Percentiles rank a stretch among this genome's conserved stretches.
Evolutionary conservation across 92 coral and sea anemone genomes (phyloP).

Genomic region (Siderastrea siderea): DNA sequence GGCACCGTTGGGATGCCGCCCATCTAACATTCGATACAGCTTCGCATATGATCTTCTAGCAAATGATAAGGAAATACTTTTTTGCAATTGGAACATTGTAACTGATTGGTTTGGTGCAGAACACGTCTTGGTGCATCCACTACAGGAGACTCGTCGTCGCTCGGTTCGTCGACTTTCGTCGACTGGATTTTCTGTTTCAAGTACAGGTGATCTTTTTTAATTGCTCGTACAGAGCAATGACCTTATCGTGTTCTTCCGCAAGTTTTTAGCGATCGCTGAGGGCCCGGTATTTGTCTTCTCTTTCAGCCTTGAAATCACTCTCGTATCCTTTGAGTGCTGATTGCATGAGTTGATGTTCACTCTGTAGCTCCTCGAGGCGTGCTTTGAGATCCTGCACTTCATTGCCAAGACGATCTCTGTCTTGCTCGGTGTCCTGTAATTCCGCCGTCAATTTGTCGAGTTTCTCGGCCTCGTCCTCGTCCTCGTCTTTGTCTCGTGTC

Average conservation of each 20-base stretch:
- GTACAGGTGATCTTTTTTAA: not conserved
- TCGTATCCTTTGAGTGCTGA: not conserved
- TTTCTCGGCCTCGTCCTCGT: conserved; percentile 1
- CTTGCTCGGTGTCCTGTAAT: not conserved
- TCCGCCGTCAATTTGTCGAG: not conserved
- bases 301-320: not conserved
- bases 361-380: not conserved
- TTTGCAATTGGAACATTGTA: not conserved
- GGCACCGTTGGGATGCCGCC: too few species aligned
- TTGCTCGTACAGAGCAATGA: not conserved
- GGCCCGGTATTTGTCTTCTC: not conserved
- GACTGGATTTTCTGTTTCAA: not conserved
- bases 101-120: not conserved
- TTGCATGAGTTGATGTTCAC: not conserved
- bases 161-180: too few species aligned
- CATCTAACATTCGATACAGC: not conserved
- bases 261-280: not conserved
- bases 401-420: not conserved
- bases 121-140: too few species aligned
- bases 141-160: too few species aligned
- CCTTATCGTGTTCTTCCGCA: not conserved
- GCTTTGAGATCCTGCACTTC: not conserved
- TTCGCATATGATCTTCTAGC: conserved; percentile 2
- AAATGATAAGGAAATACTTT: not conserved
- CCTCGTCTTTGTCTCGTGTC: conserved; percentile 50